Evolutionary conservation across 2,888 invertebrate genomes (phyloP), one percentile per base, ranked within the genome.

Genomic region (Amblyteles armatorius): DNA sequence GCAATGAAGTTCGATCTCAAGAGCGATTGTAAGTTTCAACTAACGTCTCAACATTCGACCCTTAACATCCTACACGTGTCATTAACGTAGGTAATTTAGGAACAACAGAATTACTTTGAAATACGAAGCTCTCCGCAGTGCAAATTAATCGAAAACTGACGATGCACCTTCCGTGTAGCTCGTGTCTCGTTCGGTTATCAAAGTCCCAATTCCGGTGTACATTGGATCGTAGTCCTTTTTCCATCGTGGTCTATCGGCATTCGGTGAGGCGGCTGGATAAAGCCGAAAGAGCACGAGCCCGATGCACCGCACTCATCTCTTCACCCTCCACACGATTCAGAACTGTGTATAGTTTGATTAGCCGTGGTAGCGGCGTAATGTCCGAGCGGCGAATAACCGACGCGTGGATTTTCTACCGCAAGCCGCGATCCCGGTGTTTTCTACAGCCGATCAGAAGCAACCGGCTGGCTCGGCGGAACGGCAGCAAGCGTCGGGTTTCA

Each of bases 301-400:
- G 48, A 50, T 13, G 22, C 63, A 50, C 50, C 33, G 33, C 63
- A 50, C 16, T 26, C 67, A 48, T 48, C 44, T 48, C 44, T 16
- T 16, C 44, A 48, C 44, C 19, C 50, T 26, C 26, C 33, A 22
- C 19, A 33, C 65, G 65, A 55, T 68, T 77, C 77, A 40, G 7
- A 55, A 19, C 6, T 69, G 60, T 60, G 36, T 52, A 69, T 78
- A 78, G 55, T 29, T 44, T 57, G 33, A 57, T 57, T 69, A 50
- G 71, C 71, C n/a, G 80, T 77, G 50, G 55, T 65, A 71, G 67
- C 77, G 29, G 55, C 44, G 67, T 67, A 78, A 80, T 80, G 77
- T 77, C 65, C 76, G 36, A 78, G 48, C 26, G 76, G 65, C 63
- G 74, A 79, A 84, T 82, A 74, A 82, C 69, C 84, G 82, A 82